phyloP scores from a whole-genome alignment of 1,140 invertebrate species.

The Oscheius sp. region DNA sequence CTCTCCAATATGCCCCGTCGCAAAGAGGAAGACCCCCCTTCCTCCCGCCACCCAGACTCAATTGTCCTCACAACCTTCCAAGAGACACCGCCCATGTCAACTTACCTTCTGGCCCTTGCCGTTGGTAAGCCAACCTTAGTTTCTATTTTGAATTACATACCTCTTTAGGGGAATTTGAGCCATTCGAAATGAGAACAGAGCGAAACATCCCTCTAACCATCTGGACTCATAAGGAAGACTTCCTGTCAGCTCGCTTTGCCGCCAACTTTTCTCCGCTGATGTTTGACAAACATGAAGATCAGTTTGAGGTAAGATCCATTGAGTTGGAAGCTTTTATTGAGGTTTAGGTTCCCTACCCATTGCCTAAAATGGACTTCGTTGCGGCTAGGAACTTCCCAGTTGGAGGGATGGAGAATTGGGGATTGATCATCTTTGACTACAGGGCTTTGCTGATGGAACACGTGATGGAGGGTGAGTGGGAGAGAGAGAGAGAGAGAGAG shows the following conservation, averaged over 20 bases:
- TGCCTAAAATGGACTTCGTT: constrained; percentile 63
- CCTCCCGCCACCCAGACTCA: neutral
- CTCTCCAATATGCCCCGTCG: constrained; percentile 46
- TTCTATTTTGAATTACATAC: neutral
- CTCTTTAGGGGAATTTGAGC: constrained; percentile 48
- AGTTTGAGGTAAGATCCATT: constrained; percentile 39
- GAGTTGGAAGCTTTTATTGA: constrained; percentile 33
- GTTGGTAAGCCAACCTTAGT: constrained; percentile 55
- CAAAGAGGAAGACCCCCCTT: neutral
- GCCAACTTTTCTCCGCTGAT: constrained; percentile 57
- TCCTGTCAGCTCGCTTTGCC: constrained; percentile 45
- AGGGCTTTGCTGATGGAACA: constrained; percentile 61
- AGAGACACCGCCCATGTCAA: constrained; percentile 64
- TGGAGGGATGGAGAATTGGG: constrained; percentile 66
- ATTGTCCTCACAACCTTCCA: constrained; percentile 54
- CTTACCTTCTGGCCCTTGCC: constrained; percentile 65
- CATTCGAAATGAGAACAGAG: constrained; percentile 48
- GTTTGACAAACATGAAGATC: constrained; percentile 54
- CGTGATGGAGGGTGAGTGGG: constrained; percentile 30
- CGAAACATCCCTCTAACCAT: constrained; percentile 55
- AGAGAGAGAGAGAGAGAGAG: neutral
- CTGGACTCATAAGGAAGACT: constrained; percentile 47
- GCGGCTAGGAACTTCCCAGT: constrained; percentile 64
- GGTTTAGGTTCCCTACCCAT: constrained; percentile 53
- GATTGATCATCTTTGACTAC: constrained; percentile 42